phyloP scores from a whole-genome alignment of 2,888 invertebrate genomes.

The Drosophila borborema region DNA sequence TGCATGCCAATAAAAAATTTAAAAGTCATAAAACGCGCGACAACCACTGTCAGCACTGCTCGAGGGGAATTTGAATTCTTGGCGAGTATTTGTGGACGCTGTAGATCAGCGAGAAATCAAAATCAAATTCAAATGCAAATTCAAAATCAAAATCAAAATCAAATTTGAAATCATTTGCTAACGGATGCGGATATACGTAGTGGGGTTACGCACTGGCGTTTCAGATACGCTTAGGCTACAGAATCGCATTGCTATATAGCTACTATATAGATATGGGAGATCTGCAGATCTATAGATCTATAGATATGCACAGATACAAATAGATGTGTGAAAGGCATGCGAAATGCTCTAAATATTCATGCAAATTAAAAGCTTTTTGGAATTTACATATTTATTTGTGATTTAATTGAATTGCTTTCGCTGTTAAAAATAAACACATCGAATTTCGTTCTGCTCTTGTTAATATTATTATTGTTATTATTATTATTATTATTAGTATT shows the following conservation, averaged over 20 bases:
- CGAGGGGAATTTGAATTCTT: neutral
- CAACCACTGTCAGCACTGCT: conserved; percentile 25
- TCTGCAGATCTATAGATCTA: neutral
- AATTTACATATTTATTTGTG: conserved; percentile 75
- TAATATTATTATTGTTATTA: conserved; percentile 11
- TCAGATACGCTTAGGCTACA: conserved; percentile 4
- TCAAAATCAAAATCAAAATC: conserved; percentile 35
- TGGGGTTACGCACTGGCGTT: conserved; percentile 4
- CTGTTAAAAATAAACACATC: conserved; percentile 70
- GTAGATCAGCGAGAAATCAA: conserved; percentile 29
- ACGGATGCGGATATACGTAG: conserved; percentile 25
- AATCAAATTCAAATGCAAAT: conserved; percentile 16
- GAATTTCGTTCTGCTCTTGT: conserved; percentile 25
- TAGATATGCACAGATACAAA: conserved; percentile 12
- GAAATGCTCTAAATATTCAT: conserved; percentile 31
- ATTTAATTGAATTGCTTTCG: conserved; percentile 76
- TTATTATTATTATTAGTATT: neutral
- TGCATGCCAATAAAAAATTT: conserved; percentile 53
- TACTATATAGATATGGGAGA: too few relatives aligned
- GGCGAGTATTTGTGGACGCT: conserved; percentile 5
- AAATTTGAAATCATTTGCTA: conserved; percentile 2
- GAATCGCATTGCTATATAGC: neutral
- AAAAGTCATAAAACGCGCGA: conserved; percentile 51
- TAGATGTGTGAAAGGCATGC: conserved; percentile 26
- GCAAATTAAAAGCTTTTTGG: conserved; percentile 68